phyloP scores from a whole-genome alignment of 2,113 vertebrate species.

The Gymnobelideus leadbeateri region DNA sequence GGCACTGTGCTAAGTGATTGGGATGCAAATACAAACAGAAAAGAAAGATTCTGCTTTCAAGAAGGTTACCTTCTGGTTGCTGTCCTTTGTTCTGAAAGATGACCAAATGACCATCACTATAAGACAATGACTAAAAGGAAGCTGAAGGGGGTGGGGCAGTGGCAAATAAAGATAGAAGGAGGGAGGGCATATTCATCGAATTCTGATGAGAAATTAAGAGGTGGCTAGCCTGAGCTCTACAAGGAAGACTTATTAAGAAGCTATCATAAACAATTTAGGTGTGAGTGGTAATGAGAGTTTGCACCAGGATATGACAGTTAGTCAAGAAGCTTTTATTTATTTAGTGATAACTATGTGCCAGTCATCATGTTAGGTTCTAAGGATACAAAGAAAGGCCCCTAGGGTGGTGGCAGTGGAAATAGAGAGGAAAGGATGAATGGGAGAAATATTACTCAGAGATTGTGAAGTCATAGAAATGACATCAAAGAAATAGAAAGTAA shows the following conservation, averaged over 20 bases:
- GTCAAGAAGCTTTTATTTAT: not conserved
- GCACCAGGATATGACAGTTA: not conserved
- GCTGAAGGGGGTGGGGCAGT: too few relatives aligned
- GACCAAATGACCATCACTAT: too few relatives aligned
- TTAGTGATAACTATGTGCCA: not conserved
- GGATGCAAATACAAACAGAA: not conserved
- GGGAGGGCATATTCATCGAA: not conserved
- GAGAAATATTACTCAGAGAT: not conserved
- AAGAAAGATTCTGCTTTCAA: not conserved
- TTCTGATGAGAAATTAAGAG: not conserved
- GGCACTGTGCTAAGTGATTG: not conserved
- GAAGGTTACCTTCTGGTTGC: not conserved
- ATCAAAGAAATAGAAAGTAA: not conserved
- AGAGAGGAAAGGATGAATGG: not conserved
- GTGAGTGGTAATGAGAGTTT: not conserved
- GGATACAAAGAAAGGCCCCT: not conserved
- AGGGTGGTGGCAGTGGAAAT: not conserved
- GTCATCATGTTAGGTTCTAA: not conserved
- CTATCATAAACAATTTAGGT: not conserved
- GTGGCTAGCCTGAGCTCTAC: not conserved
- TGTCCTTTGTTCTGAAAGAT: too few relatives aligned
- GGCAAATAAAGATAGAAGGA: too few relatives aligned
- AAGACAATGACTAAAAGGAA: not conserved
- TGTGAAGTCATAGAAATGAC: not conserved
- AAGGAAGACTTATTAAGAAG: not conserved